Conservation (phyloP, 2,113 vertebrate species). For the Pangasianodon hypophthalmus region DNA sequence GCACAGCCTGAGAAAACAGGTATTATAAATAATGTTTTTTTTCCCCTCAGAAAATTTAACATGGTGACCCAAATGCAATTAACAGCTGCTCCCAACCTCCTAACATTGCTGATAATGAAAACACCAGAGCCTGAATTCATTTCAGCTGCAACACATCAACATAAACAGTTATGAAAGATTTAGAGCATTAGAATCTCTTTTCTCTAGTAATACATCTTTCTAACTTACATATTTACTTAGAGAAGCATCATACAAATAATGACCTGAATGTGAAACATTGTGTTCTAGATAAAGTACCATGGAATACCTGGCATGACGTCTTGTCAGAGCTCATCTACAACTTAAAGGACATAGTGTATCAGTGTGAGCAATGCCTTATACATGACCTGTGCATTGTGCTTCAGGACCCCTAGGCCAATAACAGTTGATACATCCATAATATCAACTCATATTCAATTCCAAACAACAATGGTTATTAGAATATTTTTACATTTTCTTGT, state of each 20-base stretch:
- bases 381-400: background rate
- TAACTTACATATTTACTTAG: background rate
- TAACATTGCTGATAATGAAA: background rate
- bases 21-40: slow-evolving; percentile 61
- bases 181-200: background rate
- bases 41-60: slow-evolving; percentile 50
- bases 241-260: background rate
- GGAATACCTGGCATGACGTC: background rate
- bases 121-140: background rate
- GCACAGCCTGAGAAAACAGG: slow-evolving; percentile 46
- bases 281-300: background rate
- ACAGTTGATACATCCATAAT: background rate
- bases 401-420: background rate
- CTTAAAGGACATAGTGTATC: background rate
- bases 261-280: background rate
- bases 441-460: background rate
- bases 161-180: background rate
- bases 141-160: slow-evolving; percentile 6
- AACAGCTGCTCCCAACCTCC: slow-evolving; percentile 42
- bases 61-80: slow-evolving; percentile 58
- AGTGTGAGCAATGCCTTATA: background rate
- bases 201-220: background rate
- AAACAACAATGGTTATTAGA: background rate
- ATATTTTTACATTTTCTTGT: background rate
- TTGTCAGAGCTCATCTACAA: background rate